Evolutionary conservation across 2,113 vertebrate species (phyloP).

Genomic region (Barnardius zonarius): DNA sequence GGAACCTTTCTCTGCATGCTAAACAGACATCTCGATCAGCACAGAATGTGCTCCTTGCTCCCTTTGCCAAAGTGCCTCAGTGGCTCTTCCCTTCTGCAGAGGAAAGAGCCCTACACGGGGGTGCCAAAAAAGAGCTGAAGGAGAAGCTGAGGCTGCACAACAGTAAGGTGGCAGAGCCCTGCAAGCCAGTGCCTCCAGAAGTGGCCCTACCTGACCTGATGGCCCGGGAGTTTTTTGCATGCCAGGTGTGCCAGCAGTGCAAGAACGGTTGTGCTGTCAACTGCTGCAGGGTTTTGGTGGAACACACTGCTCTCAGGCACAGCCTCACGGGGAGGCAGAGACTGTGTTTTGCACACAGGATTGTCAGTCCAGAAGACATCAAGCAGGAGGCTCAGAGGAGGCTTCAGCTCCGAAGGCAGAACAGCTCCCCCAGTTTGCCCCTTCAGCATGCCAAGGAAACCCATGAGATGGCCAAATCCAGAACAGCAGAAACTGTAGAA

Average conservation of each 20-base stretch:
- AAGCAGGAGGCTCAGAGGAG: conserved; percentile 82
- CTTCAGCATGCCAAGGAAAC: conserved; percentile 52
- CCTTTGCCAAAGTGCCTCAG: conserved; percentile 75
- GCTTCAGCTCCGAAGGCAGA: conserved; percentile 82
- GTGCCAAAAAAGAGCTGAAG: conserved; percentile 78
- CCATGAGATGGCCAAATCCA: conserved; percentile 69
- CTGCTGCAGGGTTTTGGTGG: conserved; percentile 6
- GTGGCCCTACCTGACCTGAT: conserved; percentile 28
- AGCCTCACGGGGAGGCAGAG: conserved; percentile 22
- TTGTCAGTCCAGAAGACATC: conserved; percentile 81
- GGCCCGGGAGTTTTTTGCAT: conserved; percentile 31
- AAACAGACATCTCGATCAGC: conserved; percentile 41
- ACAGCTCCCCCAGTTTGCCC: conserved; percentile 80
- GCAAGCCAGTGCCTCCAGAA: conserved; percentile 77
- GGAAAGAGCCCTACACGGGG: conserved; percentile 66
- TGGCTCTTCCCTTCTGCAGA: conserved; percentile 77
- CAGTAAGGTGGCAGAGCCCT: conserved; percentile 73
- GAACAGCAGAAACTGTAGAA: conserved; percentile 72
- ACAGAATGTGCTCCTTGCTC: conserved; percentile 72
- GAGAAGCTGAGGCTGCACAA: conserved; percentile 85
- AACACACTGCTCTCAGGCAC: conserved; percentile 5
- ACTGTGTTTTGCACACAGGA: conserved; percentile 42
- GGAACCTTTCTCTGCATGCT: conserved; percentile 65
- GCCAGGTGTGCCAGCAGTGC: conserved; percentile 19
- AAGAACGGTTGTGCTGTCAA: conserved; percentile 11